Conservation (phyloP, 2,888 invertebrate species). For the Aporophyla nigra region DNA sequence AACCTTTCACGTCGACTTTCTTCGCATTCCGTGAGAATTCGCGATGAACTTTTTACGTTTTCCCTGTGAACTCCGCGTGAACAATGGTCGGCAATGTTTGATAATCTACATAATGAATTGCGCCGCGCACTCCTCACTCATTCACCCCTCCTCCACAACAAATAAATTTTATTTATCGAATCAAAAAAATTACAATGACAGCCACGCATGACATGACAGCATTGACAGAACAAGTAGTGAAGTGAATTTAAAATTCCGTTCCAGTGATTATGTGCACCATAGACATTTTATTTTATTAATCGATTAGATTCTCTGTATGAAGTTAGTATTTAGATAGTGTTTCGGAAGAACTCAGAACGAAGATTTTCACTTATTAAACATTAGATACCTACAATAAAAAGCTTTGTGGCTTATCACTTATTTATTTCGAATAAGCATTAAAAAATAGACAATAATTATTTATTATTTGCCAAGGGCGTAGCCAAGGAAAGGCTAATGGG, state of each 20-base stretch:
- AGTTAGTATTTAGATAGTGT: not conserved
- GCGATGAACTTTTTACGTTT: conserved; percentile 81
- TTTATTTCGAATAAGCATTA: conserved; percentile 48
- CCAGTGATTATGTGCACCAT: not conserved
- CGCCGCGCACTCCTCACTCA: conserved; percentile 70
- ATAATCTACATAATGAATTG: conserved; percentile 85
- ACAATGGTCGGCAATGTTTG: conserved; percentile 84
- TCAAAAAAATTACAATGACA: conserved; percentile 34
- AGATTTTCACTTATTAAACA: not conserved
- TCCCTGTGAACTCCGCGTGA: conserved; percentile 80
- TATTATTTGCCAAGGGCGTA: conserved; percentile 15
- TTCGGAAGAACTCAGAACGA: not conserved
- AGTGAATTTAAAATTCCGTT: not conserved
- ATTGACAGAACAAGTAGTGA: conserved; percentile 6
- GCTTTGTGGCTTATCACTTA: conserved; percentile 23
- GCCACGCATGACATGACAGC: conserved; percentile 28
- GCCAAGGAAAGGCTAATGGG: conserved; percentile 23
- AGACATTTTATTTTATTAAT: not conserved
- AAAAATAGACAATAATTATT: conserved; percentile 21
- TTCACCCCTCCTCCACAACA: conserved; percentile 76
- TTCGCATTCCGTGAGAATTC: conserved; percentile 84
- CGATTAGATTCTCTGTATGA: not conserved
- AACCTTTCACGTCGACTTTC: conserved; percentile 83
- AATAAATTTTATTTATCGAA: conserved; percentile 50
- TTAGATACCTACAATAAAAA: conserved; percentile 32